These are phyloP conservation scores for Sycophaga agraensis DNA, from an alignment of 1,140 invertebrate genomes.

Conservation along the genomic window DNA sequence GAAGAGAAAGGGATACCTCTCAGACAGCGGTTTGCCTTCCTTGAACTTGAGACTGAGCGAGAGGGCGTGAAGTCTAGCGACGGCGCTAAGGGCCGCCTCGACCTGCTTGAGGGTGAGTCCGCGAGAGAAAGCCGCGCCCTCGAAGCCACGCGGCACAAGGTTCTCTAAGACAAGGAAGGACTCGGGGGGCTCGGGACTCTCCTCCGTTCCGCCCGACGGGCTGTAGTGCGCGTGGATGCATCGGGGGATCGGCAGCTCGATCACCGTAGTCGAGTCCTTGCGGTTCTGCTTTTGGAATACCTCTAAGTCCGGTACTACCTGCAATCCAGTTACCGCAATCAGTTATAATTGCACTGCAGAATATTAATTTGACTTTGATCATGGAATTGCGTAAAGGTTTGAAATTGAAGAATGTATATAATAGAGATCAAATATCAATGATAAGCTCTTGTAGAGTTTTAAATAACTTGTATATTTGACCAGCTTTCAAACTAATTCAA, in stretches of 20 bases:
- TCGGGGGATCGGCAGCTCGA: constrained; percentile 63
- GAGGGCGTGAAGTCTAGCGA: constrained; percentile 71
- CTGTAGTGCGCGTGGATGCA: constrained; percentile 69
- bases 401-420: too few relatives aligned
- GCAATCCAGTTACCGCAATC: constrained; percentile 19
- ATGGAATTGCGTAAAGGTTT: too few relatives aligned
- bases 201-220: constrained; percentile 52
- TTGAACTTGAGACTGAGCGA: constrained; percentile 68
- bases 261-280: constrained; percentile 36
- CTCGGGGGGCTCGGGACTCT: constrained; percentile 60
- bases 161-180: constrained; percentile 69
- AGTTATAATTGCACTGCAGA: too few relatives aligned
- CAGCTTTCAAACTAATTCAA: too few relatives aligned
- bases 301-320: constrained; percentile 68
- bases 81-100: constrained; percentile 66
- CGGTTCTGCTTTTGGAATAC: constrained; percentile 58
- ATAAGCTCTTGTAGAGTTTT: too few relatives aligned
- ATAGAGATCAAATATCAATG: too few relatives aligned
- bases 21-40: constrained; percentile 63
- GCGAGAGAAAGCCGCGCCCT: constrained; percentile 65
- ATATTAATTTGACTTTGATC: too few relatives aligned
- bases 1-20: constrained; percentile 74
- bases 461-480: too few relatives aligned
- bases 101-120: constrained; percentile 69
- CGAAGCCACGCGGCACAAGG: constrained; percentile 58